phyloP scores from a whole-genome alignment of 2,797 vertebrate species.

The Typhlichthys subterraneus region DNA sequence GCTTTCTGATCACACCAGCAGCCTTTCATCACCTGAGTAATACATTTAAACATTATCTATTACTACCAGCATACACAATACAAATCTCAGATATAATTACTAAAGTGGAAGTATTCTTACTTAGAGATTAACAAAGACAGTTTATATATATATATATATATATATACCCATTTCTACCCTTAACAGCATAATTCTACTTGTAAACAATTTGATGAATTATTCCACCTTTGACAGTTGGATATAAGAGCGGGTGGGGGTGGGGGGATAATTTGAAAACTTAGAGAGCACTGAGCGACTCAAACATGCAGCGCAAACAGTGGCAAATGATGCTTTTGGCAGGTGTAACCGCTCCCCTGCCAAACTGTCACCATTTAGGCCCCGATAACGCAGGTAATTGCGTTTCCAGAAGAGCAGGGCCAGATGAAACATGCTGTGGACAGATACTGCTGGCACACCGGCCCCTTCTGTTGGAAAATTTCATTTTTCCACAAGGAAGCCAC shows the following conservation, averaged over 20 bases:
- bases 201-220: slow-evolving; percentile 52
- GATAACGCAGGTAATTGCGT: slow-evolving; percentile 90
- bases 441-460: slow-evolving; percentile 88
- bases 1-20: too few species aligned
- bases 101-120: too few species aligned
- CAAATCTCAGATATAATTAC: too few species aligned
- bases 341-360: slow-evolving; percentile 83
- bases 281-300: slow-evolving; percentile 39
- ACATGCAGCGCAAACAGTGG: slow-evolving; percentile 61
- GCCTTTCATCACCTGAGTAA: too few species aligned
- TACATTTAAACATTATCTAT: background rate
- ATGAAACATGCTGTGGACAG: slow-evolving; percentile 88
- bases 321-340: slow-evolving; percentile 73
- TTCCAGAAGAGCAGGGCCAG: slow-evolving; percentile 91
- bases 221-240: slow-evolving; percentile 53
- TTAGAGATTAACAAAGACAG: too few species aligned
- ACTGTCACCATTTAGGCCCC: slow-evolving; percentile 83
- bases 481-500: slow-evolving; percentile 93
- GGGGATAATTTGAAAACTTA: slow-evolving; percentile 49
- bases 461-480: slow-evolving; percentile 91
- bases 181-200: slow-evolving; percentile 23
- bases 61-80: background rate
- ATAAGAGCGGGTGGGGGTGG: slow-evolving; percentile 12
- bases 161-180: background rate
- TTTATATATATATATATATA: too few species aligned